Percentiles rank a stretch among this genome's conserved stretches.
Evolutionary conservation across 2,888 invertebrate species (phyloP).

Genomic region (Drosophila anomalipes): DNA sequence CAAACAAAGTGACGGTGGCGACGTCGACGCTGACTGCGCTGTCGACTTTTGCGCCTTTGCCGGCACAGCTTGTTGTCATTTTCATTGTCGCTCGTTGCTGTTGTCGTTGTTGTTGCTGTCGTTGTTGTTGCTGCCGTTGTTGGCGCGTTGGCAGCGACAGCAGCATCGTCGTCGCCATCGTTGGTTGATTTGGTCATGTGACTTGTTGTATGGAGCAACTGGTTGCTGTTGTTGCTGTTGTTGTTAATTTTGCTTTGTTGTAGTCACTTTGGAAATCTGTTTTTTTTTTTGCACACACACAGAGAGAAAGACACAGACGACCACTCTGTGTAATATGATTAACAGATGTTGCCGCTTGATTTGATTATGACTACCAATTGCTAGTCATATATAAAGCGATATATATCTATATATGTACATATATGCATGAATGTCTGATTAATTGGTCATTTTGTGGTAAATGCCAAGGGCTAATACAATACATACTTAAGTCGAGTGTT

Average conservation of each 20-base stretch:
- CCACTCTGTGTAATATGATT: slow-evolving; percentile 69
- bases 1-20: slow-evolving; percentile 33
- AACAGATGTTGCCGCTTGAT: slow-evolving; percentile 66
- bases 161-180: slow-evolving; percentile 70
- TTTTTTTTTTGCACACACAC: slow-evolving; percentile 63
- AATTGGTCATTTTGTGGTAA: slow-evolving; percentile 36
- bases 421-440: slow-evolving; percentile 11
- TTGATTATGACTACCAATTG: slow-evolving; percentile 59
- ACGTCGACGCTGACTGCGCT: slow-evolving; percentile 15
- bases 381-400: slow-evolving; percentile 19
- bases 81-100: slow-evolving; percentile 48
- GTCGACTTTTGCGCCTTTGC: slow-evolving; percentile 31
- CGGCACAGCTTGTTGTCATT: slow-evolving; percentile 50
- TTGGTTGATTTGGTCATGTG: slow-evolving; percentile 77
- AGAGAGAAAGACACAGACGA: slow-evolving; percentile 17
- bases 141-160: slow-evolving; percentile 44
- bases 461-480: slow-evolving; percentile 63
- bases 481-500: slow-evolving; percentile 50
- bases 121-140: slow-evolving; percentile 5
- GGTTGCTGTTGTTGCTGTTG: slow-evolving; percentile 60
- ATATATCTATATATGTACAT: not conserved
- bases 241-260: slow-evolving; percentile 54
- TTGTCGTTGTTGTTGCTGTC: slow-evolving; percentile 3
- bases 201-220: slow-evolving; percentile 80
- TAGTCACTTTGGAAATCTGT: slow-evolving; percentile 78